Evolutionary conservation across 2,113 vertebrate species (phyloP).

Genomic region (Dipodomys ordii): DNA sequence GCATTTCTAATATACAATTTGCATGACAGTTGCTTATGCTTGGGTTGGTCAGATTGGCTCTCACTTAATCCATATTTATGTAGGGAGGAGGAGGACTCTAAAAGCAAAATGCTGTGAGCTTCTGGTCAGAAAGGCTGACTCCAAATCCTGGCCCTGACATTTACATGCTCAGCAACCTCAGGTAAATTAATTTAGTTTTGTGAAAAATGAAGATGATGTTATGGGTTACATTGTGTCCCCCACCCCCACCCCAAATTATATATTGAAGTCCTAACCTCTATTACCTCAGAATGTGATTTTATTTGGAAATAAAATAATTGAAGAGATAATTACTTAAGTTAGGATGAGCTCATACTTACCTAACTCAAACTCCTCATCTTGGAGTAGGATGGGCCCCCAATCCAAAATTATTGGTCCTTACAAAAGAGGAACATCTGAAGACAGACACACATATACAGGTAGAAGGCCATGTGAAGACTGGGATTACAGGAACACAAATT

Average conservation of each 20-base stretch:
- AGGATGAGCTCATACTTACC: not conserved
- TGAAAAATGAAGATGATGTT: not conserved
- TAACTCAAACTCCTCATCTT: not conserved
- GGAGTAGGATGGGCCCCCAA: not conserved
- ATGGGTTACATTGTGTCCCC: not conserved
- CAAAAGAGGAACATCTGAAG: not conserved
- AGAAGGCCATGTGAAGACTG: not conserved
- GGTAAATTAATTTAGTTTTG: not conserved
- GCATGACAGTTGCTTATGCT: slow-evolving; percentile 64
- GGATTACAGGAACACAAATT: not conserved
- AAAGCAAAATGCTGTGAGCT: not conserved
- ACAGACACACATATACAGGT: not conserved
- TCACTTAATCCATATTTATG: slow-evolving; percentile 64
- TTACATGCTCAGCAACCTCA: slow-evolving; percentile 17
- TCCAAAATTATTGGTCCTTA: not conserved
- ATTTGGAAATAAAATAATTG: slow-evolving; percentile 14
- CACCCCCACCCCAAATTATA: not conserved
- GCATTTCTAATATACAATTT: slow-evolving; percentile 75
- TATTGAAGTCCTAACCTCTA: not conserved
- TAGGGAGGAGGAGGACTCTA: not conserved
- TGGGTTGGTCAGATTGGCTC: slow-evolving; percentile 49
- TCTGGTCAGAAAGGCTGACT: slow-evolving; percentile 27
- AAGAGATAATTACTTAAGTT: slow-evolving; percentile 25
- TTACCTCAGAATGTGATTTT: not conserved
- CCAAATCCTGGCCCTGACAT: not conserved